Percentiles rank a stretch among this genome's conserved stretches.
Conservation (phyloP, 2,113 vertebrate genomes). For the Piaya cayana region DNA sequence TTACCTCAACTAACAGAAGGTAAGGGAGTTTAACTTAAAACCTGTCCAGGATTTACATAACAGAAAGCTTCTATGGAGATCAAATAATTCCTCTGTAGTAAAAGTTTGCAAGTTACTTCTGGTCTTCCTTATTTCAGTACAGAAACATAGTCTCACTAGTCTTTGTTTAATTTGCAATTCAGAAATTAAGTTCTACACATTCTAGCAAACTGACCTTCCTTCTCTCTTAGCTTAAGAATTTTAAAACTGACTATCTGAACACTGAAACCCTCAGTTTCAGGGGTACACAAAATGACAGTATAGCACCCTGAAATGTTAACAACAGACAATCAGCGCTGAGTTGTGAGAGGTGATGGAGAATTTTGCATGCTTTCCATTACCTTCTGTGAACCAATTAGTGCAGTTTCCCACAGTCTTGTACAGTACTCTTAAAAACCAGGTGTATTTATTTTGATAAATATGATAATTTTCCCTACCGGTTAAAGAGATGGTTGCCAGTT, state of each 20-base stretch:
- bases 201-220: neutral
- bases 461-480: neutral
- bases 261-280: neutral
- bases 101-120: neutral
- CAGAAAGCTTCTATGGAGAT: neutral
- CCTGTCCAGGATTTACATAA: neutral
- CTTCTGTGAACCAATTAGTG: neutral
- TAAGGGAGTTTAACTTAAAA: neutral
- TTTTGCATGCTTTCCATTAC: neutral
- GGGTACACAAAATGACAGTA: neutral
- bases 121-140: neutral
- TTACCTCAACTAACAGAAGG: neutral
- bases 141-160: neutral
- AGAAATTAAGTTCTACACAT: neutral
- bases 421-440: neutral
- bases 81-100: neutral
- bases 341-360: neutral
- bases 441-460: neutral
- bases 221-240: neutral
- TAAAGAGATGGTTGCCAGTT: neutral
- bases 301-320: neutral
- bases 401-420: neutral
- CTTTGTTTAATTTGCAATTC: neutral
- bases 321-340: fast-evolving
- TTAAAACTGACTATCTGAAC: neutral